phyloP scores from a whole-genome alignment of 2,797 vertebrate genomes.

The Salmo trutta region DNA sequence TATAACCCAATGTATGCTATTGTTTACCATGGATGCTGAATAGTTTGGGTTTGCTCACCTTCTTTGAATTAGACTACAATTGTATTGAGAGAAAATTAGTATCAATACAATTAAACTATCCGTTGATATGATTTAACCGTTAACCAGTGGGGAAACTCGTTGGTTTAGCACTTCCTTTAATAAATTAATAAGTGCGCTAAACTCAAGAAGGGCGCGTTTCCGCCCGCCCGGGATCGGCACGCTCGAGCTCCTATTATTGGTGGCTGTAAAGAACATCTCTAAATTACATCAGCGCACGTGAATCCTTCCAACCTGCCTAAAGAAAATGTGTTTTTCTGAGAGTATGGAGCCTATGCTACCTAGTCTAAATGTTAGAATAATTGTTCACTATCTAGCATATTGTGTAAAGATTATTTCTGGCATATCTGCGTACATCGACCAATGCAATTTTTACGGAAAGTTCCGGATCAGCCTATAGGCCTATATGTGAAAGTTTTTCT shows the following conservation, averaged over 20 bases:
- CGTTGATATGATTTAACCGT: neutral
- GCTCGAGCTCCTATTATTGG: conserved; percentile 13
- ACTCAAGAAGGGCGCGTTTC: conserved; percentile 7
- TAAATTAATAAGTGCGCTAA: neutral
- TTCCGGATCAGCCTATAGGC: neutral
- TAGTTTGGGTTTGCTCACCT: neutral
- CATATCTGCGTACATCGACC: neutral
- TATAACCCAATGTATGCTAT: neutral
- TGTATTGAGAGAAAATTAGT: neutral
- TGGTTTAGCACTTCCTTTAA: neutral
- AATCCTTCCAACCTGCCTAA: conserved; percentile 39
- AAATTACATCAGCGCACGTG: conserved; percentile 39
- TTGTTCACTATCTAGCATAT: neutral
- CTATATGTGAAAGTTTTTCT: neutral
- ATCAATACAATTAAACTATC: neutral
- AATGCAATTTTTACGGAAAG: neutral
- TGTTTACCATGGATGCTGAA: neutral
- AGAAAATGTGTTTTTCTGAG: conserved; percentile 30
- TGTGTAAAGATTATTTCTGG: conserved; percentile 3
- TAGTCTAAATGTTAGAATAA: neutral
- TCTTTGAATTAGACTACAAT: neutral
- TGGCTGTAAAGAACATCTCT: conserved; percentile 30
- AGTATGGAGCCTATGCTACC: conserved; percentile 2
- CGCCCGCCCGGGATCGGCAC: neutral
- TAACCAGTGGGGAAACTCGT: neutral